Conservation (phyloP, 2,113 vertebrate species). For the Hippopotamus amphibius region DNA sequence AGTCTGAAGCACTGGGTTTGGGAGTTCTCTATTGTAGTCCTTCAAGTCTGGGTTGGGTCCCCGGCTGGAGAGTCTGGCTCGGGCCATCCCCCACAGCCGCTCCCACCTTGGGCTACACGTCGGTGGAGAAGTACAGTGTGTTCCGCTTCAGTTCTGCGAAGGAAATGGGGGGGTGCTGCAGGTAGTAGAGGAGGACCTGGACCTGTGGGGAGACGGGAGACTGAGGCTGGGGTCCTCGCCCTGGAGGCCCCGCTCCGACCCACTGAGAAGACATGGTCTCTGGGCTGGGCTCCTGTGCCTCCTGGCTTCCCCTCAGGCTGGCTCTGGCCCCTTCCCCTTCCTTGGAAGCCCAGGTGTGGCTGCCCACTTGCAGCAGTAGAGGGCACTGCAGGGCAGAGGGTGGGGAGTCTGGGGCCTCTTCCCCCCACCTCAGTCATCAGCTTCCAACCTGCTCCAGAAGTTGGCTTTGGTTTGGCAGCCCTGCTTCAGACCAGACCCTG, state of each 20-base stretch:
- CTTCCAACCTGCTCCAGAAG: not conserved
- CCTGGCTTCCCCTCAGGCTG: not conserved
- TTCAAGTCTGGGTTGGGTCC: slow-evolving; percentile 77
- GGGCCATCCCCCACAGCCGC: slow-evolving; percentile 62
- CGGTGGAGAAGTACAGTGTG: slow-evolving; percentile 98
- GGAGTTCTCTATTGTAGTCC: slow-evolving; percentile 70
- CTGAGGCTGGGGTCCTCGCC: not conserved
- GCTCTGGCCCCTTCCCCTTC: not conserved
- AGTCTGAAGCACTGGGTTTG: slow-evolving; percentile 67
- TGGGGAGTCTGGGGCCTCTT: not conserved
- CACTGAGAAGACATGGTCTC: not conserved
- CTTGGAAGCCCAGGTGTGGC: not conserved
- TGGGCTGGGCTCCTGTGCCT: not conserved
- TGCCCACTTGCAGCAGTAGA: not conserved
- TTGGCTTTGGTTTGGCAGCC: not conserved
- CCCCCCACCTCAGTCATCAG: not conserved
- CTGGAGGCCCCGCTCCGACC: not conserved
- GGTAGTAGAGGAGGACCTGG: slow-evolving; percentile 98
- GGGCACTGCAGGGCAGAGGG: slow-evolving; percentile 20
- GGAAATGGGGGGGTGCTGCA: slow-evolving; percentile 97
- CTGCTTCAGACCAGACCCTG: not conserved
- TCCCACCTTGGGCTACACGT: slow-evolving; percentile 90
- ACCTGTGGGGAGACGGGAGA: slow-evolving; percentile 87
- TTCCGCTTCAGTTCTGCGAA: slow-evolving; percentile 97
- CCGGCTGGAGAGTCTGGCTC: slow-evolving; percentile 69